These are phyloP conservation scores for Orgyia antiqua DNA, from an alignment of 2,888 invertebrate species.

Conservation along the genomic window DNA sequence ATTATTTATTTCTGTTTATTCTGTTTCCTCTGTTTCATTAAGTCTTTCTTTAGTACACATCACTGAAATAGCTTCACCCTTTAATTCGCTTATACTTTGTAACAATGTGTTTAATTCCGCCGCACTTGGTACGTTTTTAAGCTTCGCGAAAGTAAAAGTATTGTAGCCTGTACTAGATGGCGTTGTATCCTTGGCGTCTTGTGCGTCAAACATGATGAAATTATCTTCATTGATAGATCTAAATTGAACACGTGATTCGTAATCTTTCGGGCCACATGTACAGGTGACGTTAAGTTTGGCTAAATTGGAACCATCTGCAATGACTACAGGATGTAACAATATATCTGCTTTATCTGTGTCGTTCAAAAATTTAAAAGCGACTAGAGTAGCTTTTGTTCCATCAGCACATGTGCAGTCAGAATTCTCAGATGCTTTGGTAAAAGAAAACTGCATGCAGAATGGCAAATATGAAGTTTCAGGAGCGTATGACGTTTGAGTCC, in stretches of 20 bases:
- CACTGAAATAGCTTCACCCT: no score
- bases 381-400: background rate
- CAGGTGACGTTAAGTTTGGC: slow-evolving; percentile 1
- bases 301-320: background rate
- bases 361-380: background rate
- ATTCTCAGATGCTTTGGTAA: background rate
- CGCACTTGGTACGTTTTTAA: no score
- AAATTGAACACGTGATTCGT: background rate
- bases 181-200: no score
- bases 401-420: slow-evolving; percentile 2
- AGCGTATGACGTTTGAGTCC: background rate
- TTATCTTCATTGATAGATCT: background rate
- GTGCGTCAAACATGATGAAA: background rate
- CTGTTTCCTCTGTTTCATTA: no score
- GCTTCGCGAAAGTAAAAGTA: no score
- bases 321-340: background rate
- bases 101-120: no score
- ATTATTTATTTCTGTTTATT: no score
- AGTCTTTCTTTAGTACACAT: no score
- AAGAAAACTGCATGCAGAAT: background rate
- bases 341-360: no score
- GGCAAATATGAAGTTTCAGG: background rate
- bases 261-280: background rate
- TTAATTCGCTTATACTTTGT: no score
- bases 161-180: no score